Base-by-base conservation (phyloP, 2,797 vertebrate genomes). In the Danio kyathit region DNA sequence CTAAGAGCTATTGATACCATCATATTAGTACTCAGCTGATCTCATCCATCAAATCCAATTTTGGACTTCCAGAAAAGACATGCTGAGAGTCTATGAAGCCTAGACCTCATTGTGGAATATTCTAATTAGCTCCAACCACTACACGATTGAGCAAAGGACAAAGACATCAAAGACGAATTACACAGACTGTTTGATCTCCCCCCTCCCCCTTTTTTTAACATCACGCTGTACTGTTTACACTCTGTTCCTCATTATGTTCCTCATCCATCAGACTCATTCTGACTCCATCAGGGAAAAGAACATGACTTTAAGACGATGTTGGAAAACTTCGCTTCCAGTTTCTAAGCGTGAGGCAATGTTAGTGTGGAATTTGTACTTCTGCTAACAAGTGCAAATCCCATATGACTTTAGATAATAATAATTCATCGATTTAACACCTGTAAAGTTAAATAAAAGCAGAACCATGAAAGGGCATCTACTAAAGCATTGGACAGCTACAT, bases 121-220 rank as follows among this genome's bases (percentile, higher is more conserved):
- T 84, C 87, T 84, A 89, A 91, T 92, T 93, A 93, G 92, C 90
- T 86, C 74, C 91, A 93, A 89, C 85, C 88, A 84, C 89, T 60
- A 17, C 79, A 87, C 84, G 78, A 84, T 80, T 80, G 80, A 90
- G 88, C 49, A 82, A 91, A 87, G 89, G 87, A 89, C 81, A 89
- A 85, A 86, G 88, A 93, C 91, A 91, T 93, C 92, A 93, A 93
- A 93, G 91, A 89, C 66, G 76, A 87, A 86, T 86, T 82, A 84
- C 85, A 83, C 83, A 73, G 77, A 75, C 83, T 83, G 90, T 92
- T 93, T 92, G 89, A 91, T 91, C 91, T 90, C 88, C 80, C 3
- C 29, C 29, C n/a, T 85, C 83, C 79, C 70, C 21, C 41, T 91
- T 80, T 86, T 85, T 88, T 90, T 85, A 88, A 87, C 88, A 90